Evolutionary conservation across 2,113 vertebrate species (phyloP).

Genomic region (Tinamus guttatus): DNA sequence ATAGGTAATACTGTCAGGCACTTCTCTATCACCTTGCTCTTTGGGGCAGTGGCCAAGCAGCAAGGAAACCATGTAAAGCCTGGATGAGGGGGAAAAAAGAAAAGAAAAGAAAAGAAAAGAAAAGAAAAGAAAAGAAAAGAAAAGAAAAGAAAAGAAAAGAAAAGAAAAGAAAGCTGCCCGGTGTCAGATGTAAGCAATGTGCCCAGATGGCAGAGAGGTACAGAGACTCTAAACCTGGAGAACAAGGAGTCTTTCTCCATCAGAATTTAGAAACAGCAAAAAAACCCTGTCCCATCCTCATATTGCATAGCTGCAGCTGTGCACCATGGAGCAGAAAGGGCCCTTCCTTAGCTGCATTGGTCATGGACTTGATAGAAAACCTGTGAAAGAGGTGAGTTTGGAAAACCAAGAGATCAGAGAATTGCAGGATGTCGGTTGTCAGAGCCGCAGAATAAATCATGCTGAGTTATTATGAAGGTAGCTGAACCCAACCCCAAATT

Average conservation of each 20-base stretch:
- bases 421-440: not conserved
- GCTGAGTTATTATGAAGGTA: not conserved
- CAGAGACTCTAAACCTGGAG: not conserved
- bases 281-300: not conserved
- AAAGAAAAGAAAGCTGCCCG: fast-evolving
- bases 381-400: not conserved
- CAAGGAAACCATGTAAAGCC: not conserved
- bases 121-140: no score
- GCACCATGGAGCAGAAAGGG: not conserved
- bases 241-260: not conserved
- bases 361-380: not conserved
- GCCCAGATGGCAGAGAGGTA: not conserved
- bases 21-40: not conserved
- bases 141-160: no score
- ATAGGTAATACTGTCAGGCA: not conserved
- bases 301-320: not conserved
- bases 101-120: no score
- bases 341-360: not conserved
- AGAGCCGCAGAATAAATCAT: not conserved
- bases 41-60: not conserved
- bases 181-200: not conserved
- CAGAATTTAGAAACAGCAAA: not conserved
- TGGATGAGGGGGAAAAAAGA: not conserved
- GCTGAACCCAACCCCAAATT: not conserved
- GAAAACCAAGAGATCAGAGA: not conserved